A percentile compares a stretch with the other conserved stretches of the same genome.
Conservation (phyloP, 2,113 vertebrate species). For the Strix uralensis region DNA sequence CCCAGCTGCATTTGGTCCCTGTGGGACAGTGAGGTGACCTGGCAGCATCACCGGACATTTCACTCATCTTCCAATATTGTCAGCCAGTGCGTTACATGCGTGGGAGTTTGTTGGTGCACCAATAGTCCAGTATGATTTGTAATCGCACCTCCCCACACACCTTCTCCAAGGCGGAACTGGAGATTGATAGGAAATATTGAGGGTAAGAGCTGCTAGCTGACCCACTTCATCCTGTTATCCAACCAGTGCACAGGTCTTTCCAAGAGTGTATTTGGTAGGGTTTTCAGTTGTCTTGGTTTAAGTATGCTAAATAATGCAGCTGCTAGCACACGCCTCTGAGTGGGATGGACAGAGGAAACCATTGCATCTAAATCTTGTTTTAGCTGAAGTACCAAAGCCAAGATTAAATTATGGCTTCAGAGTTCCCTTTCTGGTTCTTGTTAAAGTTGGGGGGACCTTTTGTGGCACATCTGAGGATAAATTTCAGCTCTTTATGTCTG, state of each 20-base stretch:
- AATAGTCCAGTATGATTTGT: background rate
- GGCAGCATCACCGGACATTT: background rate
- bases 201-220: background rate
- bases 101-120: background rate
- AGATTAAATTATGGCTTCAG: background rate
- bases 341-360: background rate
- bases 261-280: background rate
- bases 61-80: background rate
- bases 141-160: background rate
- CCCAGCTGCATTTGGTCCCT: background rate
- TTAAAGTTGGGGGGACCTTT: background rate
- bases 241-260: background rate
- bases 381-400: background rate
- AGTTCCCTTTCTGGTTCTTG: background rate
- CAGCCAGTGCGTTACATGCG: rapidly evolving
- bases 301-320: background rate
- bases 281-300: background rate
- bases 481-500: background rate
- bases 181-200: background rate
- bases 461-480: background rate
- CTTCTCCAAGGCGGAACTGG: background rate
- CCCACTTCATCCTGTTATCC: background rate
- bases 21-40: background rate
- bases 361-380: background rate
- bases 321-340: background rate